Percentiles rank a stretch among this genome's conserved stretches.
Conservation (phyloP, 2,888 invertebrate species). For the Patella depressa region DNA sequence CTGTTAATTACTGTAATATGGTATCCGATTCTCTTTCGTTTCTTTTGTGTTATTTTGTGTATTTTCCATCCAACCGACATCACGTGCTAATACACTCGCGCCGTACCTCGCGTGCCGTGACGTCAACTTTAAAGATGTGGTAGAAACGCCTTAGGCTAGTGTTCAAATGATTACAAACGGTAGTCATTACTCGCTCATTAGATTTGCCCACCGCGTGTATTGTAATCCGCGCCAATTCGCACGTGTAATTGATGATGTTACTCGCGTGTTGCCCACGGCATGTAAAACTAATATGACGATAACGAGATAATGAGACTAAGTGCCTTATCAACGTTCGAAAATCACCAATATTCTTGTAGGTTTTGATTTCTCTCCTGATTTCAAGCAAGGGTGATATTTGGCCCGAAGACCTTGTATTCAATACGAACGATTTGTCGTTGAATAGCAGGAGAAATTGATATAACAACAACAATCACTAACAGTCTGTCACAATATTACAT, state of each 20-base stretch:
- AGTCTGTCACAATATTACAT: too few relatives aligned
- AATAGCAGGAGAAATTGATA: background rate
- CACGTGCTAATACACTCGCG: background rate
- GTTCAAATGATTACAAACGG: constrained; percentile 30
- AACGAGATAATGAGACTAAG: constrained; percentile 27
- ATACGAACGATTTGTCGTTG: background rate
- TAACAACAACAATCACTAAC: background rate
- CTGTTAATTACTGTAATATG: background rate
- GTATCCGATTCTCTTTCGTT: background rate
- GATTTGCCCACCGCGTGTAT: constrained; percentile 24
- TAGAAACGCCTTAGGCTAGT: constrained; percentile 18
- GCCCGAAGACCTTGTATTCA: constrained; percentile 3
- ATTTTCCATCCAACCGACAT: constrained; percentile 6
- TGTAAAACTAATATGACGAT: constrained; percentile 22
- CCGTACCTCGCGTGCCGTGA: constrained; percentile 20
- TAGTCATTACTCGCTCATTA: constrained; percentile 27
- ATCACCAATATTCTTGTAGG: constrained; percentile 24
- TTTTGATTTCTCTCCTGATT: constrained; percentile 18
- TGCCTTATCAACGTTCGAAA: constrained; percentile 20
- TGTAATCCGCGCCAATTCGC: constrained; percentile 27
- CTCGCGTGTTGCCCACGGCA: constrained; percentile 18
- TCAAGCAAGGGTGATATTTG: background rate
- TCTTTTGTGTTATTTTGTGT: background rate
- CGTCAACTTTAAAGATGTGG: constrained; percentile 20
- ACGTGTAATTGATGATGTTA: constrained; percentile 28